These are phyloP conservation scores for Hesperophylax magnus DNA, from an alignment of 1,140 invertebrate species.

Conservation along the genomic window DNA sequence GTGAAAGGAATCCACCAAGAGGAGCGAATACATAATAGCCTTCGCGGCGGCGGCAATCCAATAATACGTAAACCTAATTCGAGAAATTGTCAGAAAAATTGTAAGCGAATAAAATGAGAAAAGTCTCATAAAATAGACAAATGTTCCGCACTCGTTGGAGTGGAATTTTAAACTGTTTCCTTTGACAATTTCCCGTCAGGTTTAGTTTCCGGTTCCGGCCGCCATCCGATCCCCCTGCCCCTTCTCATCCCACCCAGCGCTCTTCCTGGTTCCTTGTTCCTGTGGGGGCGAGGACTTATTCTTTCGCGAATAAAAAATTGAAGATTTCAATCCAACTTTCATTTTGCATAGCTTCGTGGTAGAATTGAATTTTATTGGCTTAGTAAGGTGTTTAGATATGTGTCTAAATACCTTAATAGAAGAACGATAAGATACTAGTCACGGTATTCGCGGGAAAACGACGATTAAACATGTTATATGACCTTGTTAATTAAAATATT, in stretches of 20 bases:
- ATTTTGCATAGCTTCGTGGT: too few relatives aligned
- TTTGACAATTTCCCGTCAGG: slow-evolving; percentile 40
- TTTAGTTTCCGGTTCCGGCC: slow-evolving; percentile 22
- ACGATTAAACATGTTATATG: too few relatives aligned
- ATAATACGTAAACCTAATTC: background rate
- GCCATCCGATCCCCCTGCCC: background rate
- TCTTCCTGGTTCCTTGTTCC: too few relatives aligned
- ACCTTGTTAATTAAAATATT: too few relatives aligned
- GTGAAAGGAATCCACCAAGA: background rate
- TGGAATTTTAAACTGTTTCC: slow-evolving; percentile 39
- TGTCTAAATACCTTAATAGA: too few relatives aligned
- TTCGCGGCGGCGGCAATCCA: background rate
- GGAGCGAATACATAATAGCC: background rate
- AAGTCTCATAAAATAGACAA: slow-evolving; percentile 51
- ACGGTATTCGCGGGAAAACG: too few relatives aligned
- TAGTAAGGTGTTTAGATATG: too few relatives aligned
- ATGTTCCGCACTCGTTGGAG: slow-evolving; percentile 38
- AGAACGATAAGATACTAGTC: too few relatives aligned
- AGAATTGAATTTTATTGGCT: too few relatives aligned
- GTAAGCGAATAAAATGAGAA: slow-evolving; percentile 39
- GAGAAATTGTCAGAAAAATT: slow-evolving; percentile 19
- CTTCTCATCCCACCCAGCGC: too few relatives aligned
- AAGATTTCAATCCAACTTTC: too few relatives aligned
- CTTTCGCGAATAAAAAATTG: slow-evolving; percentile 2
- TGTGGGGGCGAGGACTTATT: background rate